Base-by-base conservation (phyloP, 2,113 vertebrate species). In the Scomber scombrus region DNA sequence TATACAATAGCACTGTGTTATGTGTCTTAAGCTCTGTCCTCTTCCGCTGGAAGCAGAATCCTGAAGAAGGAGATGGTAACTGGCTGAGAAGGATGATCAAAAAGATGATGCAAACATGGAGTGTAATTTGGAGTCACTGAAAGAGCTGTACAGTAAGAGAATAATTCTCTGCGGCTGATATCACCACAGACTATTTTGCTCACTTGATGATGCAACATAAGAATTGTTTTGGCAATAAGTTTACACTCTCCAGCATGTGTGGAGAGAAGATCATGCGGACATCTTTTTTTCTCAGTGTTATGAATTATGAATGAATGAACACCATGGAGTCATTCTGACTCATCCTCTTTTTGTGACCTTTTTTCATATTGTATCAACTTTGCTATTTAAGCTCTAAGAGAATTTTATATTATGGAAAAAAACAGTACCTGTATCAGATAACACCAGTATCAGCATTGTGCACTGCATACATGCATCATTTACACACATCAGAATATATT, bases 81-180 rank as follows among this genome's bases (percentile, higher is more conserved):
- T 45, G 45, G 71, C 73, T 71, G 85, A 64, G 74, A 50, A 57
- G 65, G 76, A 88, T 74, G 80, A 89, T 90, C 75, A 88, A 82
- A 88, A 60, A 84, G 80, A 79, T 92, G 87, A 90, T 81, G 84
- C 86, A 91, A 90, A 85, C 69, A 54, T 5, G 19, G 43, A 68
- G 51, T 23, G 49, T 75, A 79, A 83, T 83, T 80, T 55, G 11
- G 64, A 69, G 45, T 54, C 75, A 18, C 52, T 71, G 81, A 84
- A 79, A 82, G 72, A 85, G 63, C 18, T 21, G 80, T 81, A 81
- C 75, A 88, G 84, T 85, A 49, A 34, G 62, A 61, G 46, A 80
- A 56, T 58, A 57, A 75, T 81, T 81, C 67, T 80, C 82, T 54
- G 69, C 0, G 40, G 85, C 78, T 73, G 56, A 71, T 60, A 84